Evolutionary conservation across 2,888 invertebrate genomes (phyloP).

Genomic region (Pimpla rufipes): DNA sequence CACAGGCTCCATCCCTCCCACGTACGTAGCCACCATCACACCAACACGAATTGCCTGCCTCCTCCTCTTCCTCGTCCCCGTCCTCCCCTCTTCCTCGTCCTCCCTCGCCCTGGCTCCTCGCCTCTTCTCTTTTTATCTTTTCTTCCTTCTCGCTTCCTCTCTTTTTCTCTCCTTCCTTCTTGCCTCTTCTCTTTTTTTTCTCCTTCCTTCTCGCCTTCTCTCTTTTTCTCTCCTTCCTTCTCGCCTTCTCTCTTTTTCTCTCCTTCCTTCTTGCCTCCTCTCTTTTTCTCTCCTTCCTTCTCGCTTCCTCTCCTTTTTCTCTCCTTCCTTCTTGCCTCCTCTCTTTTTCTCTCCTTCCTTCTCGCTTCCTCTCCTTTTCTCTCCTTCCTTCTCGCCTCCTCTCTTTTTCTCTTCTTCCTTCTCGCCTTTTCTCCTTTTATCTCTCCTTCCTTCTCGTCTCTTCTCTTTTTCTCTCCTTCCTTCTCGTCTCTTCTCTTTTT

Average conservation of each 20-base stretch:
- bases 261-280: neutral
- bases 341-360: neutral
- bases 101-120: neutral
- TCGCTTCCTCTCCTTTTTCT: neutral
- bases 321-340: too few relatives aligned
- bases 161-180: constrained; percentile 26
- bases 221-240: constrained; percentile 26
- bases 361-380: neutral
- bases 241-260: constrained; percentile 5
- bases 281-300: neutral
- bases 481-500: neutral
- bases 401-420: neutral
- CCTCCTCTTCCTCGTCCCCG: neutral
- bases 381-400: neutral
- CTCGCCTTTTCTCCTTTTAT: too few relatives aligned
- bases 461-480: neutral
- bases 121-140: neutral
- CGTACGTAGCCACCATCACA: constrained; percentile 28
- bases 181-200: neutral
- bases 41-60: neutral
- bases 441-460: constrained; percentile 8
- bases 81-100: neutral
- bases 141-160: neutral
- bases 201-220: neutral
- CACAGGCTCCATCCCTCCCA: neutral